Evolutionary conservation across 2,888 invertebrate species (phyloP), one percentile per base, ranked within the genome.

Genomic region (Beris chalybata): DNA sequence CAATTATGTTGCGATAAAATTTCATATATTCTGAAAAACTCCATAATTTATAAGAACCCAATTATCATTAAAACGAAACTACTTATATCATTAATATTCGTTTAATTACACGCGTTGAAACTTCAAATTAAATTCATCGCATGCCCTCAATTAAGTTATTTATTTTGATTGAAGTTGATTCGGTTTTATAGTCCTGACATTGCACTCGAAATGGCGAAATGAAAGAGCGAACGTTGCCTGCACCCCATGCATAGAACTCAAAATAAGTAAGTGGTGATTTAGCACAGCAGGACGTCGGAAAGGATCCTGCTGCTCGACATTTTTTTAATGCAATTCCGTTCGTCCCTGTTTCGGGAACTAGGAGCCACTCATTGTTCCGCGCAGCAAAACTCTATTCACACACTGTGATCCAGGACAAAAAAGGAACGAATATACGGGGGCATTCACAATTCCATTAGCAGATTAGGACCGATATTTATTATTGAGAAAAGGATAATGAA

Each of bases 181-280:
- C 43, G 11, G 43, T 47, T 31, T 11, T 15, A 31, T 15, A 31
- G 15, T 15, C 30, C 7, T 11, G 15, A 43, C 7, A 56, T 15
- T 56, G 43, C 15, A n/a, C 38, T 43, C 15, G 56, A 15, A 15
- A 32, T 53, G 7, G 48, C n/a, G 13, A n/a, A 48, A 15, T 5
- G 15, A n/a, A n/a, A 48, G 15, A n/a, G n/a, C 7, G 15, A 2
- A n/a, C 12, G 13, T 15, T 32, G 55, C 13, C 13, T 38, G 54
- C 30, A 22, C 64, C 38, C 54, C 50, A 38, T 56, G 56, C 12
- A 15, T 30, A 32, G 48, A 56, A 31, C 45, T 61, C 44, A 45
- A 66, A 61, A 48, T 66, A 69, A 69, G 66, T 66, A 69, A 69
- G 69, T 69, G 69, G 61, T 69, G 69, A 69, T 69, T 69, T 69